Evolutionary conservation across 2,888 invertebrate species (phyloP), one percentile per base, ranked within the genome.

Genomic region (Eupithecia centaureata): DNA sequence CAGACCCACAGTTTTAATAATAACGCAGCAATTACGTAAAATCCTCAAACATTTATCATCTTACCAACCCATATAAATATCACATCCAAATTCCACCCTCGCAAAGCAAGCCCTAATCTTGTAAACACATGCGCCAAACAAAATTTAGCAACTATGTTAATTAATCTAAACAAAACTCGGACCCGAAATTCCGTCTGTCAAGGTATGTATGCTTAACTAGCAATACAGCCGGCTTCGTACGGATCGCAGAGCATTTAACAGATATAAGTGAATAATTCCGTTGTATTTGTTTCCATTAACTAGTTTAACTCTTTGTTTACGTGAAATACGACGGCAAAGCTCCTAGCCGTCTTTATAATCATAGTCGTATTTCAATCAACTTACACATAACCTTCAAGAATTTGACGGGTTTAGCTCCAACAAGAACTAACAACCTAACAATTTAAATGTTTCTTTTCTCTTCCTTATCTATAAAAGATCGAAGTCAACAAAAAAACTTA

Each of bases 121-220:
- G 67, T 64, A 57, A 67, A 67, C 73, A 67, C 67, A 62, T 54
- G 71, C 69, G 58, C 69, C 54, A 62, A 67, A 71, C 68, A 73
- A 56, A 56, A 73, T 70, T 66, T 72, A 59, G 61, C 67, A 75
- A 75, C 71, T 71, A 72, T 73, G 73, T 73, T 71, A 73, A 73
- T 72, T 72, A 72, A 68, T 71, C 70, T 71, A 71, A 68, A 70
- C 71, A 72, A 69, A 68, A 65, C 64, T 60, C 65, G n/a, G 56
- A 66, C 63, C 70, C 70, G 15, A 66, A 63, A 68, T 67, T 66
- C 67, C 69, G 28, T 68, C 60, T 68, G 65, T 67, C 67, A 61
- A 63, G 54, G 63, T 51, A 51, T 64, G 56, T 63, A 22, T 22
- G 10, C 42, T 42, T 42, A 22, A 47, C 47, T 47, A 47, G 47